Percentiles rank a stretch among this genome's conserved stretches.
These are phyloP conservation scores for Varanus salvator DNA, from an alignment of 2,113 vertebrate genomes.

Conservation along the genomic window DNA sequence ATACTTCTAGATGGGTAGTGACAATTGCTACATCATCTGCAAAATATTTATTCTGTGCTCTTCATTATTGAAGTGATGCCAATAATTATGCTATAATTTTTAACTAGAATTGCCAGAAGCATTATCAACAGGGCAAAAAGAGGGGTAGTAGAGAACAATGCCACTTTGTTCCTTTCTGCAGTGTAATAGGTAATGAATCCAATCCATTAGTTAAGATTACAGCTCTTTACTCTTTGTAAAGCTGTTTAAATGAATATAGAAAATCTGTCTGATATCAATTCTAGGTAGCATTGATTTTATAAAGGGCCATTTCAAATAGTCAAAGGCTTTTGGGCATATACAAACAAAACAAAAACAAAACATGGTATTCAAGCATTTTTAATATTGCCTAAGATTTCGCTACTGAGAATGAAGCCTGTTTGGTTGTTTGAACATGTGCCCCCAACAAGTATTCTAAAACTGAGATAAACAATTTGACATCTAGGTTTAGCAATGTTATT, in stretches of 20 bases:
- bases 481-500: too few species aligned
- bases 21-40: not conserved
- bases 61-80: not conserved
- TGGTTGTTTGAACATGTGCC: too few species aligned
- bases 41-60: not conserved
- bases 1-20: not conserved
- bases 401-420: too few species aligned
- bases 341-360: too few species aligned
- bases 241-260: not conserved
- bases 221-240: not conserved
- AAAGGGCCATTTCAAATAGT: not conserved
- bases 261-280: not conserved
- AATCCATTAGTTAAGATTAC: not conserved
- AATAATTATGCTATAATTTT: not conserved
- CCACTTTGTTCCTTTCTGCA: not conserved
- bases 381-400: too few species aligned
- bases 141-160: not conserved
- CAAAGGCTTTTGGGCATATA: too few species aligned
- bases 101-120: not conserved
- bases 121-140: not conserved
- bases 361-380: not conserved
- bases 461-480: too few species aligned
- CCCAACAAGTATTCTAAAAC: too few species aligned
- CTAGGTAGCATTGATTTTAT: not conserved
- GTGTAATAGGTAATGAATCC: not conserved